Evolutionary conservation across 2,113 vertebrate genomes (phyloP), one percentile per base, ranked within the genome.

Genomic region (Clarias batrachus): DNA sequence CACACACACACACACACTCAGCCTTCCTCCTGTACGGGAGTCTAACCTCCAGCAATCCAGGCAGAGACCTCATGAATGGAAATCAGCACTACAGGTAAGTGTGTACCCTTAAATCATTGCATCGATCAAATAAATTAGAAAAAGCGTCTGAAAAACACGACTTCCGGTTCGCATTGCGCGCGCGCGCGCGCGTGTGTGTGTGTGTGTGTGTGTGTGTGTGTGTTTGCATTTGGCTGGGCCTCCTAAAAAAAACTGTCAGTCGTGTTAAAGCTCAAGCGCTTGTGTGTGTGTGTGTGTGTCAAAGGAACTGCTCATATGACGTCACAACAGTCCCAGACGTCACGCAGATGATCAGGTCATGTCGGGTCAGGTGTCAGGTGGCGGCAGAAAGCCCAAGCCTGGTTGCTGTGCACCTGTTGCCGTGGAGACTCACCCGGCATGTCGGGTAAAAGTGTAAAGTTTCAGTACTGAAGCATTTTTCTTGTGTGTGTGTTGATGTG

Each of bases 21-120:
- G 48, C 76, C 84, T 77, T 33, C 48, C n/a, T 2, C 19, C n/a
- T 57, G 41, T 25, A 4, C 81, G 13, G 76, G 89, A 74, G 91
- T 89, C 89, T 87, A 65, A 76, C 84, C 87, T 86, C 85, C 89
- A 78, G 85, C 88, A 92, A 86, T 89, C 94, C 93, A 94, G 94
- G 92, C 94, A 92, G 94, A 94, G 94, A 97, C 96, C 96, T 96
- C 97, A 97, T 98, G 97, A 97, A 98, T 98, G 97, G 97, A 98
- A 97, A 97, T 97, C 97, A 95, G 97, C 95, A 97, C 96, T 96
- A 95, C 97, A 98, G 97, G 97, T 96, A 93, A 17, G 70, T 62
- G 92, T 80, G 14, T n/a, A 1, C 11, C 10, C 14, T 37, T 37
- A 37, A 37, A n/a, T 13, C 33, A 27, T 41, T 82, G 5, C 60